phyloP scores from a whole-genome alignment of 2,113 vertebrate species.

The Chionomys nivalis region DNA sequence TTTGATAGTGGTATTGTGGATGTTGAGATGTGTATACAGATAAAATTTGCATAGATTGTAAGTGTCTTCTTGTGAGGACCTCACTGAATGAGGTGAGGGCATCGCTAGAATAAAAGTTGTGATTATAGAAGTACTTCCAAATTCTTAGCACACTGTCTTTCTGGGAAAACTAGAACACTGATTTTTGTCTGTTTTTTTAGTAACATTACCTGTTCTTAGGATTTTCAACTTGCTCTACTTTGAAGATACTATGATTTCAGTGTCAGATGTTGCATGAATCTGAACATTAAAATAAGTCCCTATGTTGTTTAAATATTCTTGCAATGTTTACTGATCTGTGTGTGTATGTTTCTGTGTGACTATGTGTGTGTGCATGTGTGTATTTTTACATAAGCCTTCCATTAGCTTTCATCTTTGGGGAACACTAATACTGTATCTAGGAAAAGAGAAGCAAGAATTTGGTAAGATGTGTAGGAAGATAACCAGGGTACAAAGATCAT shows the following conservation, averaged over 20 bases:
- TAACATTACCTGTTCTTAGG: not conserved
- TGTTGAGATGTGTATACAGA: not conserved
- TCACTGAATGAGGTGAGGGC: not conserved
- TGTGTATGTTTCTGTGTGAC: not conserved
- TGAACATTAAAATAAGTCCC: not conserved
- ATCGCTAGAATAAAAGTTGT: not conserved
- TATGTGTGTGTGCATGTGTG: not conserved
- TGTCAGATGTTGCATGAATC: not conserved
- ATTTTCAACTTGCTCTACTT: not conserved
- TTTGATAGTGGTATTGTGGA: not conserved
- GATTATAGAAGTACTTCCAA: no score
- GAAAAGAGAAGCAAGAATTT: not conserved
- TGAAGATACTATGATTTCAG: not conserved
- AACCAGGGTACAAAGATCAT: no score
- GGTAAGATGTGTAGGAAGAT: not conserved
- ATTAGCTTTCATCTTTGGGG: no score
- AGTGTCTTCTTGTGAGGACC: not conserved
- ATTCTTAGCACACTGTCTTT: not conserved
- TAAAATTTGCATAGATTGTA: not conserved
- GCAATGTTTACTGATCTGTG: not conserved
- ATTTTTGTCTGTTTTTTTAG: not conserved
- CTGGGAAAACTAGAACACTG: not conserved
- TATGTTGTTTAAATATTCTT: not conserved
- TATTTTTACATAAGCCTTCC: not conserved
- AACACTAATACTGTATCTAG: not conserved